Conservation (phyloP, 1,140 invertebrate species). For the Bombus waltoni region DNA sequence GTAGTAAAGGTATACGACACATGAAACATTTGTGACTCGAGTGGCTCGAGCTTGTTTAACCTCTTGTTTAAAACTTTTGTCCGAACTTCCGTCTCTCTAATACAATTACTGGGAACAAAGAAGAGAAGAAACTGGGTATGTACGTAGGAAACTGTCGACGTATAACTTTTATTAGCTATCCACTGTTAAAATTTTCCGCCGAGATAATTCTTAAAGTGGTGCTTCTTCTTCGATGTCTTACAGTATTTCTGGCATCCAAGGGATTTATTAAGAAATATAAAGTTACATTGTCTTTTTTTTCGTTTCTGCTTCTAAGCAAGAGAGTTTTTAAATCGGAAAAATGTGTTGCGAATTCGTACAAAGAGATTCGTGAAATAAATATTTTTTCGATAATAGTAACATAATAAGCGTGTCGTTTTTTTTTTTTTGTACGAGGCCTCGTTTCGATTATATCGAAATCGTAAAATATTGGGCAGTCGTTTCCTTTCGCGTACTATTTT, state of each 20-base stretch:
- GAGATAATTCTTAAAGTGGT: too few relatives aligned
- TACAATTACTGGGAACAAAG: conserved; percentile 1
- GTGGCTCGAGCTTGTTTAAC: neutral
- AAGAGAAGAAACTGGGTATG: neutral
- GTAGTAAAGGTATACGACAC: conserved; percentile 33
- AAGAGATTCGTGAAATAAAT: neutral
- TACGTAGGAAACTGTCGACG: neutral
- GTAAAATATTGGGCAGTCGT: too few relatives aligned
- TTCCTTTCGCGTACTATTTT: neutral
- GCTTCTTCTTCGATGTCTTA: neutral
- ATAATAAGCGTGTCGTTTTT: neutral
- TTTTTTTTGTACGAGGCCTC: neutral
- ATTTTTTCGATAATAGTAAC: neutral
- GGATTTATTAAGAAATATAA: neutral
- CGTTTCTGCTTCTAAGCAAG: neutral
- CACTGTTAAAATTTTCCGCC: neutral
- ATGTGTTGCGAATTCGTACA: neutral
- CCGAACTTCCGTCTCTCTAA: neutral
- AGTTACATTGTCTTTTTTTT: neutral
- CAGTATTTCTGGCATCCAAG: neutral
- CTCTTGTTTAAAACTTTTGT: conserved; percentile 21
- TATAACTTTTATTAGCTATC: conserved; percentile 1
- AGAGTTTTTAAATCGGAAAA: neutral
- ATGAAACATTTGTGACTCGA: conserved; percentile 17
- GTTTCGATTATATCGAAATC: neutral